Evolutionary conservation across 2,888 invertebrate genomes (phyloP), one percentile per base, ranked within the genome.

Genomic region (Nemotelus nigrinus): DNA sequence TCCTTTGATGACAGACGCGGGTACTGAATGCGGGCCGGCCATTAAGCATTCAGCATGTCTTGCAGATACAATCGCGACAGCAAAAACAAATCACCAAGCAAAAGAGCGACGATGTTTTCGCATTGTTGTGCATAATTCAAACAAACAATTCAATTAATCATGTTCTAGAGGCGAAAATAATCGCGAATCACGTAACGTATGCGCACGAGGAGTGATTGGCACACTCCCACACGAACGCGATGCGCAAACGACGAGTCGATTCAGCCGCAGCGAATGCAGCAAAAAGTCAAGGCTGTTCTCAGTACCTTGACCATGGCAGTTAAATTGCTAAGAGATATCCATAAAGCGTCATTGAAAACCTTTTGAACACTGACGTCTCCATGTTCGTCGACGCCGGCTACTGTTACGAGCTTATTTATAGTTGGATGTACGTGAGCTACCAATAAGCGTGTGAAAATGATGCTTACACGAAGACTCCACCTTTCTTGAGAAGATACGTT

Each of bases 221-320:
- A 58, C 2, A 63, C 63, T 41, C 63, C 63, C 63, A 63, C 63
- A 43, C 63, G 39, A 63, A 7, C 64, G n/a, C 44, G 64, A 64
- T 64, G 7, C 44, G 64, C 58, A 25, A 25, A 25, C 25, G 25
- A 25, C 25, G 25, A 25, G 25, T 25, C 25, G 25, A 25, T 25
- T 25, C 25, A 39, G 65, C 65, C 45, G 45, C 45, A 65, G 41
- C 65, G 45, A 47, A 65, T 65, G 45, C 65, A 2, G 7, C 45
- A 65, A 65, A 65, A 65, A 65, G 65, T 65, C 65, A 65, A 65
- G 65, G 65, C 65, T 65, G 65, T 47, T 65, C 45, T 47, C 45
- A 10, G 65, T 47, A 65, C 65, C 65, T 65, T 65, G 65, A 65
- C 65, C 65, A 65, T 65, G 65, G 45, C 44, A 65, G 65, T 7